Percentiles rank a stretch among this genome's conserved stretches.
Evolutionary conservation across 2,797 vertebrate species (phyloP).

Genomic region (Coluber constrictor): DNA sequence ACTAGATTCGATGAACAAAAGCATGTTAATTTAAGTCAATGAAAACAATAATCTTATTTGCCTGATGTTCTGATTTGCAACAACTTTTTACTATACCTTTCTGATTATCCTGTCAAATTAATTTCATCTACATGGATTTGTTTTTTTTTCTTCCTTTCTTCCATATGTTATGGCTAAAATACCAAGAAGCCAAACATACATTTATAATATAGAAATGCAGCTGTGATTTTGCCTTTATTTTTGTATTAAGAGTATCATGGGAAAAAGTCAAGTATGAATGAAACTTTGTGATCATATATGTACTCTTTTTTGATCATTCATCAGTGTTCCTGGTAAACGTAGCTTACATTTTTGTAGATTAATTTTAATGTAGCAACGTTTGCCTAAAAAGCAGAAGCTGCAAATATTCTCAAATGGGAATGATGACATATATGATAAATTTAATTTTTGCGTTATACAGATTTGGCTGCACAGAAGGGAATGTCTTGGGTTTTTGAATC

Average conservation of each 20-base stretch:
- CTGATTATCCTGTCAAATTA: not conserved
- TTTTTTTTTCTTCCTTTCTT: too few species aligned
- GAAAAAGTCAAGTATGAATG: not conserved
- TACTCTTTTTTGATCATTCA: not conserved
- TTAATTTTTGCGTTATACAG: not conserved
- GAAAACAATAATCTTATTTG: not conserved
- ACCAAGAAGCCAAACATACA: not conserved
- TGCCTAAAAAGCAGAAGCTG: not conserved
- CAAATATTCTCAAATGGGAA: not conserved
- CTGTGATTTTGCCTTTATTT: not conserved
- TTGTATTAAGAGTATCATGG: not conserved
- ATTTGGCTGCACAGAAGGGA: not conserved
- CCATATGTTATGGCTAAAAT: not conserved
- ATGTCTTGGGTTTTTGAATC: not conserved
- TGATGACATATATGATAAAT: not conserved
- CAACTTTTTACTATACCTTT: not conserved
- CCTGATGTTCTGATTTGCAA: not conserved
- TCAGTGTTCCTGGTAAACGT: not conserved
- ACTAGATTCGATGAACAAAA: not conserved
- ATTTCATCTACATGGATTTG: not conserved
- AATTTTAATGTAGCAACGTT: not conserved
- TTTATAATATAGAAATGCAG: not conserved
- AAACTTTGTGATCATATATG: not conserved
- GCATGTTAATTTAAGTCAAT: not conserved
- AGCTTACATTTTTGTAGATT: not conserved